Percentiles rank a stretch among this genome's conserved stretches.
Evolutionary conservation across 2,888 invertebrate genomes (phyloP).

Genomic region (Muscina levida): DNA sequence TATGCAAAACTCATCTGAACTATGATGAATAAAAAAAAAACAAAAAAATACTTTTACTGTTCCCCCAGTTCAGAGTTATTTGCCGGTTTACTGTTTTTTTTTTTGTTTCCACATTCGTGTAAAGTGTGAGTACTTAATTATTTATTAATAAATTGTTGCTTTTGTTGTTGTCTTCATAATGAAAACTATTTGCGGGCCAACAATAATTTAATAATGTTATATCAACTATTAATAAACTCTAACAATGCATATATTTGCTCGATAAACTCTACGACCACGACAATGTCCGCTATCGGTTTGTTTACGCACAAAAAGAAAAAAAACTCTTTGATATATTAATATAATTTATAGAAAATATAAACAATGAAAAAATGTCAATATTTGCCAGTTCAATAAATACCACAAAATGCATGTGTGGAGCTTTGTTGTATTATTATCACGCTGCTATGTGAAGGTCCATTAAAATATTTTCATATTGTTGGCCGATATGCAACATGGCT

Average conservation of each 20-base stretch:
- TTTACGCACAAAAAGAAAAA: too few relatives aligned
- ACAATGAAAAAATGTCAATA: not conserved
- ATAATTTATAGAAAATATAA: constrained; percentile 12
- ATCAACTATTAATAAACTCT: constrained; percentile 43
- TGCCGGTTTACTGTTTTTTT: too few relatives aligned
- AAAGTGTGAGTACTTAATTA: too few relatives aligned
- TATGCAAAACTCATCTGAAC: constrained; percentile 52
- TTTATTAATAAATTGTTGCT: too few relatives aligned
- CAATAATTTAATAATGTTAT: constrained; percentile 28
- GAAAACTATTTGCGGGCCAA: not conserved
- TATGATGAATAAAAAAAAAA: constrained; percentile 43
- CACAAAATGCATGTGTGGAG: too few relatives aligned
- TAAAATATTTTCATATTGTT: too few relatives aligned
- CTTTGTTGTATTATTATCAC: too few relatives aligned
- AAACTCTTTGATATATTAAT: not conserved
- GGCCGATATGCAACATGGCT: too few relatives aligned
- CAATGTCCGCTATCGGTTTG: not conserved
- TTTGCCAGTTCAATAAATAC: too few relatives aligned
- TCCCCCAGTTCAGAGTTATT: not conserved
- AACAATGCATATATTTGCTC: constrained; percentile 11
- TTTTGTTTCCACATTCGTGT: too few relatives aligned
- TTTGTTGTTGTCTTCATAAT: not conserved
- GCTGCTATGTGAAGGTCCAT: too few relatives aligned
- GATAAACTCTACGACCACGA: not conserved
- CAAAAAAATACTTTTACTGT: constrained; percentile 4